Evolutionary conservation across 2,113 vertebrate genomes (phyloP).

Genomic region (Corapipo altera): DNA sequence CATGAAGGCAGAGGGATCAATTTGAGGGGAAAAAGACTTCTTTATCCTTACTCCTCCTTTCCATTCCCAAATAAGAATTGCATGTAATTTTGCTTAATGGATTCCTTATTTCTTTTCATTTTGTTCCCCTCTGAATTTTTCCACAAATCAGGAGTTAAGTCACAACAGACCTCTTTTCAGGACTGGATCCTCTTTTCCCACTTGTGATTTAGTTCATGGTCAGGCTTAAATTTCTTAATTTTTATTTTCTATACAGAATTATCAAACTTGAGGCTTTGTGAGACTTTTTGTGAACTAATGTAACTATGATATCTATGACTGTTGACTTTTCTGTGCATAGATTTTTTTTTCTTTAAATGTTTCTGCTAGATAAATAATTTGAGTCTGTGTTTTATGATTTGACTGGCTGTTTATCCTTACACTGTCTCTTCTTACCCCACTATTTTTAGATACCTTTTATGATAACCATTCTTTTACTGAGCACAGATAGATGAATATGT

Average conservation of each 20-base stretch:
- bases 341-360: neutral
- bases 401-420: neutral
- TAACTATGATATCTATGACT: neutral
- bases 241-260: neutral
- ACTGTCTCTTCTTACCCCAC: neutral
- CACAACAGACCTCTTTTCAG: neutral
- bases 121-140: neutral
- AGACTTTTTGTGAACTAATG: neutral
- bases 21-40: rapidly evolving
- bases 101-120: neutral
- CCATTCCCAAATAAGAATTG: neutral
- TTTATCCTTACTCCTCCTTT: neutral
- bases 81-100: neutral
- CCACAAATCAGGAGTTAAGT: neutral
- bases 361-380: neutral
- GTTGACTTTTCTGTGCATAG: neutral
- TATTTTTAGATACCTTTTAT: neutral
- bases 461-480: neutral
- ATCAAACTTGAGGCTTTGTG: neutral
- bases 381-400: neutral
- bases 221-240: neutral
- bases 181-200: neutral
- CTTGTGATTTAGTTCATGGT: neutral
- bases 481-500: neutral
- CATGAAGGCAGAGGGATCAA: neutral